These are phyloP conservation scores for Ischnura elegans DNA, from an alignment of 2,888 invertebrate genomes.

Conservation along the genomic window DNA sequence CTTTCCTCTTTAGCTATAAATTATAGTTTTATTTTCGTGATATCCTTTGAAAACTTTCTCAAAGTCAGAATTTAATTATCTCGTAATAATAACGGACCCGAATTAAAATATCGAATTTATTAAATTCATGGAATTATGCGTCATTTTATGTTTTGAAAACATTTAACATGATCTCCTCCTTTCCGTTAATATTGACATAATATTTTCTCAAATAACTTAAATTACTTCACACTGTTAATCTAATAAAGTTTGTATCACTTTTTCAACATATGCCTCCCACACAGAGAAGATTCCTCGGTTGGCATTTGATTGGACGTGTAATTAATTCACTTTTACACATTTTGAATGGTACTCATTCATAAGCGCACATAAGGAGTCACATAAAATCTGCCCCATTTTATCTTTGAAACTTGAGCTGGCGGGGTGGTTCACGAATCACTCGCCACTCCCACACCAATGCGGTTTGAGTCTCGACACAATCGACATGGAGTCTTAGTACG, in stretches of 20 bases:
- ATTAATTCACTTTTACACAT: slow-evolving; percentile 70
- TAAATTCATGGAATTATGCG: slow-evolving; percentile 57
- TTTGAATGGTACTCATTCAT: not conserved
- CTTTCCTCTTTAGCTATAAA: no score
- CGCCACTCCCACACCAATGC: not conserved
- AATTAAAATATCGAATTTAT: slow-evolving; percentile 63
- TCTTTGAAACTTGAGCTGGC: not conserved
- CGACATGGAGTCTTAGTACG: slow-evolving; percentile 73
- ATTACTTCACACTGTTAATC: slow-evolving; percentile 24
- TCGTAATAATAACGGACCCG: not conserved
- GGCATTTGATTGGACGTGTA: slow-evolving; percentile 73
- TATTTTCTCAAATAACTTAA: slow-evolving; percentile 56
- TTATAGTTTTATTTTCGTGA: no score
- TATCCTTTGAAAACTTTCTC: no score
- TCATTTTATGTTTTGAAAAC: slow-evolving; percentile 49
- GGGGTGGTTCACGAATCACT: not conserved
- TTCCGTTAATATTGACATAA: slow-evolving; percentile 35
- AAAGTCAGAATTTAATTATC: no score
- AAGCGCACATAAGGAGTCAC: not conserved
- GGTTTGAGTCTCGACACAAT: not conserved
- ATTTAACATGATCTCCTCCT: slow-evolving; percentile 41
- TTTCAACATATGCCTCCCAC: not conserved
- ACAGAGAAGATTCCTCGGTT: slow-evolving; percentile 16
- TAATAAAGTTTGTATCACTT: slow-evolving; percentile 39
- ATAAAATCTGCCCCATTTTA: not conserved